Conservation (phyloP, 2,888 invertebrate species). For the Apodemia hepburni region DNA sequence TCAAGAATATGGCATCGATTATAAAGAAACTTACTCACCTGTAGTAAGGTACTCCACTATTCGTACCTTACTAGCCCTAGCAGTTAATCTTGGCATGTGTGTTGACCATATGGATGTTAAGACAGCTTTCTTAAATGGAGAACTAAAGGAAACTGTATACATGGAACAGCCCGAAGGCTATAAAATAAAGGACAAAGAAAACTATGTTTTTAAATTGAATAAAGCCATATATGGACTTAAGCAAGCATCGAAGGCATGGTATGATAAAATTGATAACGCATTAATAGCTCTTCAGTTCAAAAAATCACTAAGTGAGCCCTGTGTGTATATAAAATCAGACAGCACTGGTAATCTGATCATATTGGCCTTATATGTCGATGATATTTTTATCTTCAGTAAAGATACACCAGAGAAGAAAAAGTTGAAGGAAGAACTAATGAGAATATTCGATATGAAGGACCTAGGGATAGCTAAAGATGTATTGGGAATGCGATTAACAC, state of each 20-base stretch:
- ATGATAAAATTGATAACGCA: constrained; percentile 1
- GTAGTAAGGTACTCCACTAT: constrained; percentile 30
- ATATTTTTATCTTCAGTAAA: constrained; percentile 22
- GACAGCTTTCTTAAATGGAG: constrained; percentile 31
- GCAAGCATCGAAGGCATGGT: constrained; percentile 4
- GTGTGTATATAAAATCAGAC: constrained; percentile 17
- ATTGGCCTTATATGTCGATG: constrained; percentile 26
- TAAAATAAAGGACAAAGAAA: not conserved
- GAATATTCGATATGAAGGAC: constrained; percentile 30
- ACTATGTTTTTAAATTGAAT: constrained; percentile 9
- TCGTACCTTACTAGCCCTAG: constrained; percentile 26
- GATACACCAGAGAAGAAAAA: constrained; percentile 12
- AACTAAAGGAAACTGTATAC: constrained; percentile 21
- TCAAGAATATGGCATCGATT: constrained; percentile 18
- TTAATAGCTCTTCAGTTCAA: not conserved
- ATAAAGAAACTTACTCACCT: constrained; percentile 24
- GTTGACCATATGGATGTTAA: constrained; percentile 31
- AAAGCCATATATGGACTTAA: constrained; percentile 7
- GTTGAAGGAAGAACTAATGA: constrained; percentile 26
- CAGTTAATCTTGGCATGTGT: not conserved
- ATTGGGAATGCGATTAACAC: constrained; percentile 25
- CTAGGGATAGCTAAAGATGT: constrained; percentile 23
- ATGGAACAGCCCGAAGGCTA: not conserved
- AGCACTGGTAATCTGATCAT: constrained; percentile 3
- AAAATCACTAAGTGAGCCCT: constrained; percentile 8